phyloP scores from a whole-genome alignment of 2,797 vertebrate genomes.

The Labroides dimidiatus region DNA sequence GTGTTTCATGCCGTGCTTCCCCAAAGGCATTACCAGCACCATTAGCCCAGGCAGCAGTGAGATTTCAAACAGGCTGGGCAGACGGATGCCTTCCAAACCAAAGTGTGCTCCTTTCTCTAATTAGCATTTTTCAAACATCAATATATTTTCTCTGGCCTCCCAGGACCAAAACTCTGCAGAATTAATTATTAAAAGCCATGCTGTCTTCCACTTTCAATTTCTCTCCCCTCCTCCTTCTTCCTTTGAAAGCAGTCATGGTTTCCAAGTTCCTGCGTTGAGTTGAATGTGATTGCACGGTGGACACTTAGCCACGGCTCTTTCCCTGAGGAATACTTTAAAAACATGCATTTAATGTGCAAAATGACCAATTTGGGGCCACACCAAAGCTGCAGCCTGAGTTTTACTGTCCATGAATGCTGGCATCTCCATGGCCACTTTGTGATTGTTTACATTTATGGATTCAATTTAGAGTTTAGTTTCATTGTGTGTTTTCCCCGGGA shows the following conservation, averaged over 20 bases:
- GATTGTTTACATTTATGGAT: constrained; percentile 52
- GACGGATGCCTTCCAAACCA: constrained; percentile 78
- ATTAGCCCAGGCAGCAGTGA: constrained; percentile 82
- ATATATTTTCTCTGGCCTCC: constrained; percentile 78
- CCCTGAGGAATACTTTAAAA: constrained; percentile 61
- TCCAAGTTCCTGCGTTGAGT: constrained; percentile 56
- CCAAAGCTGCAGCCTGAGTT: constrained; percentile 30
- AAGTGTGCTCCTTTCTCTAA: constrained; percentile 78
- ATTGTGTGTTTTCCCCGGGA: constrained; percentile 11
- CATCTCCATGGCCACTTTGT: constrained; percentile 36
- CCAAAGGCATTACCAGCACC: constrained; percentile 86
- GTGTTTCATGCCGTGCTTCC: constrained; percentile 82
- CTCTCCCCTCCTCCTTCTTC: constrained; percentile 47
- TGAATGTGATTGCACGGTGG: constrained; percentile 45
- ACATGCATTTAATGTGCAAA: constrained; percentile 55
- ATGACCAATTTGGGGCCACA: constrained; percentile 60
- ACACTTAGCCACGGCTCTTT: constrained; percentile 32
- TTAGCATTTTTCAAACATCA: constrained; percentile 83
- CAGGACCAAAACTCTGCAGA: constrained; percentile 72
- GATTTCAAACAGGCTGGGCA: constrained; percentile 87
- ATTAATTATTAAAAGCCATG: constrained; percentile 79
- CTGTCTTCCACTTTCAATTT: constrained; percentile 71
- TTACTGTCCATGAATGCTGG: constrained; percentile 29
- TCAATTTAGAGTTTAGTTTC: constrained; percentile 31
- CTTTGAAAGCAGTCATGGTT: constrained; percentile 60